Evolutionary conservation across 2,888 invertebrate species (phyloP), one percentile per base, ranked within the genome.

Genomic region (Parochlus steinenii): DNA sequence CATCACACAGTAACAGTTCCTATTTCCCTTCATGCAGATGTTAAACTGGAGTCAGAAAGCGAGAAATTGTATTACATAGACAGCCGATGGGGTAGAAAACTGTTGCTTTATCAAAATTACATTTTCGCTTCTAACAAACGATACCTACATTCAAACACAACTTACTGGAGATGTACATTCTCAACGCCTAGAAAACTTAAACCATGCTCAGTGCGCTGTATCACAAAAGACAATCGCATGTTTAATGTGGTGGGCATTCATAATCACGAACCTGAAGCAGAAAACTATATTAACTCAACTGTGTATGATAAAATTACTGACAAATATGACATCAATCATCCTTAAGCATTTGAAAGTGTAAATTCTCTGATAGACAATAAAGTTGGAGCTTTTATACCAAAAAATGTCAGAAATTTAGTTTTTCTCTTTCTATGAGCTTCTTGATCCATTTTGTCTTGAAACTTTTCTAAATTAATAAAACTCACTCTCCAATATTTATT

Each of bases 71-170:
- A 41, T 34, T 47, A 43, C 40, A 40, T 46, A 14, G 41, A 43
- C 33, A 46, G 46, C 37, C 47, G 45, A 25, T 46, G 46, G 46
- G 47, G 47, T 11, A 42, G 47, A 8, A 47, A 46, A 32, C 29
- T 47, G 5, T 39, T 47, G 31, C 41, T 47, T 3, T 39, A 39
- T 17, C 40, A 44, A 18, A 43, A 45, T 18, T 46, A 42, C 30
- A 42, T 43, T 10, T 47, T 44, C 34, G 41, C 46, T 18, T 45
- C 45, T 2, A 47, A 47, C 30, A 46, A 45, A 33, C 42, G 46
- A 29, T 42, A 44, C 6, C 41, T 44, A 33, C 30, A 42, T 3
- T 45, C 44, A 25, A 44, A 43, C 30, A 45, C 45, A 11, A 47
- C 45, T 8, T 47, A 46, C 38, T 47, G 46, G 46, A 42, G 46